These are phyloP conservation scores for Crax fasciolata DNA, from an alignment of 2,797 vertebrate species.

Conservation along the genomic window DNA sequence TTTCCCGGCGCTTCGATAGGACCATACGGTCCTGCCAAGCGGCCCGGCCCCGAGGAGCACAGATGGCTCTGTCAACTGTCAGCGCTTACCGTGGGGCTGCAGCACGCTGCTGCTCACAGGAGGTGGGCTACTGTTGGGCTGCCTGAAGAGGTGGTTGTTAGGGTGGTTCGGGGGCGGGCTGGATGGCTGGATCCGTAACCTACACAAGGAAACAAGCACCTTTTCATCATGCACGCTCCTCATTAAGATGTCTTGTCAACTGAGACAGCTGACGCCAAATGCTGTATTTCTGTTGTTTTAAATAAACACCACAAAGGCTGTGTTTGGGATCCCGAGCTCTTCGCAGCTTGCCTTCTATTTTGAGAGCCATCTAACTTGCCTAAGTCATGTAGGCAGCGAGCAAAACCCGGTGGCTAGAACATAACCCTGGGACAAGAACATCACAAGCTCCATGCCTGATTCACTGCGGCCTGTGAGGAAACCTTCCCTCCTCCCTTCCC, in stretches of 20 bases:
- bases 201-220: constrained; percentile 74
- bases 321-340: not conserved
- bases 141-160: constrained; percentile 97
- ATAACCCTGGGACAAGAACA: not conserved
- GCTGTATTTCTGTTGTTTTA: fast-evolving
- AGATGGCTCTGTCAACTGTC: not conserved
- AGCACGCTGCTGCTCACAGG: constrained; percentile 90
- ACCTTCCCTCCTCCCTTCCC: not conserved
- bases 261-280: not conserved
- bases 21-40: fast-evolving
- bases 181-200: constrained; percentile 97
- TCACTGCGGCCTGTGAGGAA: not conserved
- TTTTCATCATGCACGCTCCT: not conserved
- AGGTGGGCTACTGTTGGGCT: constrained; percentile 93
- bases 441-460: not conserved
- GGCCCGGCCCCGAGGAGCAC: not conserved
- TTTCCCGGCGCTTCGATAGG: fast-evolving
- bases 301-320: not conserved
- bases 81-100: constrained; percentile 90
- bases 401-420: not conserved
- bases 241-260: not conserved
- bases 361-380: not conserved
- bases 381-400: fast-evolving
- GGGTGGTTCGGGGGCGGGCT: constrained; percentile 98
- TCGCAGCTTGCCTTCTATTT: not conserved